Evolutionary conservation across 2,113 vertebrate species (phyloP).

Genomic region (Numenius arquata): DNA sequence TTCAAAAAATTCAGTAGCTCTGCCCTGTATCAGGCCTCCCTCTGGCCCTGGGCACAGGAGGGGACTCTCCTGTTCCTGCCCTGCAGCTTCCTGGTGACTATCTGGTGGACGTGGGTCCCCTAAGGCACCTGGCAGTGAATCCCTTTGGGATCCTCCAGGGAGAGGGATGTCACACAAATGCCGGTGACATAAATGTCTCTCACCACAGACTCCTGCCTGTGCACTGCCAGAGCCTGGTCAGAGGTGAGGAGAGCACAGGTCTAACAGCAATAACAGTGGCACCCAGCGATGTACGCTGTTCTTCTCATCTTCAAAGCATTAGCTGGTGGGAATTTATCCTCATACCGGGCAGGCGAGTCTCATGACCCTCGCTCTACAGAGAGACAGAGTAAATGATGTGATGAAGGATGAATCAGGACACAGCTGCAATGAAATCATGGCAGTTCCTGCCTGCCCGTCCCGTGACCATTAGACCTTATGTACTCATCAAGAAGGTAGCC

Average conservation of each 20-base stretch:
- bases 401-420: slow-evolving; percentile 34
- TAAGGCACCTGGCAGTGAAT: neutral
- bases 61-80: neutral
- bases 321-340: neutral
- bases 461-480: neutral
- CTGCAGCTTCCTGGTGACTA: rapidly evolving
- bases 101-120: neutral
- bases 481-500: slow-evolving; percentile 17
- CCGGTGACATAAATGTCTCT: neutral
- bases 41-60: neutral
- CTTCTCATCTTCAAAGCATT: neutral
- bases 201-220: neutral
- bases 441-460: slow-evolving; percentile 9
- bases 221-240: neutral
- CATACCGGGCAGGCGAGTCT: neutral
- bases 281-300: neutral
- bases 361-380: neutral
- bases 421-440: neutral
- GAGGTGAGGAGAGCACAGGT: neutral
- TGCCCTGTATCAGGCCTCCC: neutral
- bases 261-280: neutral
- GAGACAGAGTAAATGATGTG: neutral
- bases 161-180: neutral
- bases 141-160: neutral
- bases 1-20: neutral